Percentiles rank a stretch among this genome's conserved stretches.
Evolutionary conservation across 2,113 vertebrate genomes (phyloP).

Genomic region (Anser brachyrhynchus): DNA sequence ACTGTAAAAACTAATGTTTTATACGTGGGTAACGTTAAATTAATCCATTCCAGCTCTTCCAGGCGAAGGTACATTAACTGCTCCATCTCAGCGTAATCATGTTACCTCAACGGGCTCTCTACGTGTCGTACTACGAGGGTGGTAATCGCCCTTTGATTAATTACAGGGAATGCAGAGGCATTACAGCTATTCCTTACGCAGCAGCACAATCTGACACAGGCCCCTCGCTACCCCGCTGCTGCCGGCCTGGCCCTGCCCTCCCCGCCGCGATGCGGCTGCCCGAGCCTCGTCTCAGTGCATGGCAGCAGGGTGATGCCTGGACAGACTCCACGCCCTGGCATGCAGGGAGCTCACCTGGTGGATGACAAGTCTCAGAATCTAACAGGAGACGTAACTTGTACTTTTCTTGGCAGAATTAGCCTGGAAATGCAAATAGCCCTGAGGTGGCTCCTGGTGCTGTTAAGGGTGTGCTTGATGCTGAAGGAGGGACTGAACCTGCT

Average conservation of each 20-base stretch:
- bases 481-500: neutral
- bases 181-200: neutral
- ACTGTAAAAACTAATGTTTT: constrained; percentile 7
- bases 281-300: accelerated
- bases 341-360: accelerated
- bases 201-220: neutral
- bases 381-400: accelerated
- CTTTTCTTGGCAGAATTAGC: neutral
- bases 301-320: neutral
- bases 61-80: neutral
- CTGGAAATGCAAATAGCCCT: neutral
- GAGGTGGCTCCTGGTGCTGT: neutral
- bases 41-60: neutral
- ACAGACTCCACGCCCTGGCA: neutral
- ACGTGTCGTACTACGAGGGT: neutral
- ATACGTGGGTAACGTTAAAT: neutral
- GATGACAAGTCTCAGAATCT: neutral
- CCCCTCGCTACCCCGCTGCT: neutral
- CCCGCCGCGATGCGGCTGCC: accelerated
- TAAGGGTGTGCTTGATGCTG: neutral
- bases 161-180: neutral
- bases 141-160: neutral
- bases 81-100: neutral
- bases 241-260: neutral
- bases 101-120: neutral